These are phyloP conservation scores for Kryptolebias marmoratus DNA, from an alignment of 2,113 vertebrate genomes.

Conservation along the genomic window DNA sequence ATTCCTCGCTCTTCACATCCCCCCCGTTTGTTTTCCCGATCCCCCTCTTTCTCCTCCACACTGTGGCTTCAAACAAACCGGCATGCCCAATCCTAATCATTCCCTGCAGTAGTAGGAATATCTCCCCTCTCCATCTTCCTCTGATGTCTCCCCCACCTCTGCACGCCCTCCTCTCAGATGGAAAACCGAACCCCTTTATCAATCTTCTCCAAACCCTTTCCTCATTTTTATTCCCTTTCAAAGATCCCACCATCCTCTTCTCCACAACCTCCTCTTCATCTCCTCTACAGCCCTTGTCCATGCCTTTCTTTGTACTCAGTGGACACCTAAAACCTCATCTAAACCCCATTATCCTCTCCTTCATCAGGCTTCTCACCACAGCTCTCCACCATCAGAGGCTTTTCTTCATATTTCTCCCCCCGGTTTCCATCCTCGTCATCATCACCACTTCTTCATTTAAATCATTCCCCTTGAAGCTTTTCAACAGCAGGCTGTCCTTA, in stretches of 20 bases:
- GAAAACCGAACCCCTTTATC: slow-evolving; percentile 9
- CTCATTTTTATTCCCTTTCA: not conserved
- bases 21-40: slow-evolving; percentile 52
- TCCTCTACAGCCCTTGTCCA: slow-evolving; percentile 3
- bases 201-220: slow-evolving; percentile 2
- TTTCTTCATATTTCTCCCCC: slow-evolving; percentile 11
- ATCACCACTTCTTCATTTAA: slow-evolving; percentile 15
- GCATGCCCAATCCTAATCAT: slow-evolving; percentile 35
- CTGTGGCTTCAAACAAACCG: slow-evolving; percentile 31
- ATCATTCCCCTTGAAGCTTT: slow-evolving; percentile 5
- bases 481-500: slow-evolving; percentile 1
- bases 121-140: slow-evolving; percentile 11
- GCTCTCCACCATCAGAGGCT: slow-evolving; percentile 27
- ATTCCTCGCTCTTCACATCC: slow-evolving; percentile 57
- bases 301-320: slow-evolving; percentile 23
- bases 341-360: slow-evolving; percentile 31
- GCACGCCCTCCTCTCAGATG: not conserved
- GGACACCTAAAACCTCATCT: slow-evolving; percentile 40
- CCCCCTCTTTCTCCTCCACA: slow-evolving; percentile 49
- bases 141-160: not conserved
- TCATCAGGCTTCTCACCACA: slow-evolving; percentile 23
- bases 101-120: slow-evolving; percentile 8
- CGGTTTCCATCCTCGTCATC: slow-evolving; percentile 16
- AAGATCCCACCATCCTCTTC: slow-evolving; percentile 7
- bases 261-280: slow-evolving; percentile 31